A percentile compares a stretch with the other conserved stretches of the same genome.
Evolutionary conservation across 1,140 invertebrate species (phyloP).

Genomic region (Ephestia elutella): DNA sequence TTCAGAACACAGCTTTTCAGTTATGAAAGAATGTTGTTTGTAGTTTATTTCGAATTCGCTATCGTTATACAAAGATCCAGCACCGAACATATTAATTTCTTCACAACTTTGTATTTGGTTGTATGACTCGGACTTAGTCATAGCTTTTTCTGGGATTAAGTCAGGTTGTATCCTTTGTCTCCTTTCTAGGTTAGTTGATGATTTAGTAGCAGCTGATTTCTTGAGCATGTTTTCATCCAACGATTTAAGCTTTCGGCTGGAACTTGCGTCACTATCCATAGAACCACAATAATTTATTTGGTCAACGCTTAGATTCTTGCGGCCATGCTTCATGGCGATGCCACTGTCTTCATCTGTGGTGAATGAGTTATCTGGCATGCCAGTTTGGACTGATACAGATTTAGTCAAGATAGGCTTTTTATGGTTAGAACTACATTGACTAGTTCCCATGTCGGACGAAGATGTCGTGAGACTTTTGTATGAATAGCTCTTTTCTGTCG

Average conservation of each 20-base stretch:
- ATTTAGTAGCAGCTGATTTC: constrained; percentile 63
- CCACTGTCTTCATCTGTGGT: constrained; percentile 61
- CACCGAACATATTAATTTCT: constrained; percentile 72
- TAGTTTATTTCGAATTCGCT: constrained; percentile 68
- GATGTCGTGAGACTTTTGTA: constrained; percentile 72
- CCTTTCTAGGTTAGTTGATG: constrained; percentile 65
- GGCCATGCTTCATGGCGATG: constrained; percentile 67
- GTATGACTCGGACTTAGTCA: constrained; percentile 68
- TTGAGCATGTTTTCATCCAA: constrained; percentile 70
- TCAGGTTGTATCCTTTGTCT: constrained; percentile 72
- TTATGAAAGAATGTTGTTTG: constrained; percentile 76
- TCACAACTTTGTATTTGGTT: constrained; percentile 74
- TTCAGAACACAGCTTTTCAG: constrained; percentile 77
- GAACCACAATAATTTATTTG: constrained; percentile 72
- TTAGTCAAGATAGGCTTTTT: constrained; percentile 71
- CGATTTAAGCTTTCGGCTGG: constrained; percentile 66
- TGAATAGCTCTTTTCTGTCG: constrained; percentile 69
- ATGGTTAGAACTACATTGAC: constrained; percentile 61
- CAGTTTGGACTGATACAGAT: constrained; percentile 71
- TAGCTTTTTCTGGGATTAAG: constrained; percentile 70
- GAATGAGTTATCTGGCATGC: constrained; percentile 65
- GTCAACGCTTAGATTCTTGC: constrained; percentile 70
- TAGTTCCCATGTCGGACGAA: constrained; percentile 71
- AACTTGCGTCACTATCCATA: constrained; percentile 71
- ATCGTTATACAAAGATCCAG: constrained; percentile 65